Evolutionary conservation across 2,113 vertebrate species (phyloP).

Genomic region (Trematocara marginatum): DNA sequence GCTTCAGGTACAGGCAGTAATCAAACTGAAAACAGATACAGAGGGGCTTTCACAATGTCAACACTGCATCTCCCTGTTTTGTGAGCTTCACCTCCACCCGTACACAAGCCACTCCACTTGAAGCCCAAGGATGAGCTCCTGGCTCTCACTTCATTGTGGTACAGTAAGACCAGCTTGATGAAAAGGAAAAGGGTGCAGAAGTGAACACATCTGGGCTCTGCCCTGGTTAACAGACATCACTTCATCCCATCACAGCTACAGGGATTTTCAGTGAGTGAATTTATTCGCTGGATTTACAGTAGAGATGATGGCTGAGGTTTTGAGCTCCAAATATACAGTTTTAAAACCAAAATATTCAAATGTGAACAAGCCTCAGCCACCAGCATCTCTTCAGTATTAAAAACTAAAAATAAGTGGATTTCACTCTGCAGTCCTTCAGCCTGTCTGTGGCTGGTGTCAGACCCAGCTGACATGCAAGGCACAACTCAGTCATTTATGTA

Average conservation of each 20-base stretch:
- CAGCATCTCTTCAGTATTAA: not conserved
- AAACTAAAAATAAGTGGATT: not conserved
- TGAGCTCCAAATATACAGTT: constrained; percentile 68
- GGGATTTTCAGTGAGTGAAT: not conserved
- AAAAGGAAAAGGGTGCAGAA: not conserved
- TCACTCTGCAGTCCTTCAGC: not conserved
- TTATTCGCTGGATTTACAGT: not conserved
- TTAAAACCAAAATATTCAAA: constrained; percentile 70
- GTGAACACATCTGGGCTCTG: constrained; percentile 73
- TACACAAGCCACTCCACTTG: constrained; percentile 3
- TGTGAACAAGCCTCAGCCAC: constrained; percentile 40
- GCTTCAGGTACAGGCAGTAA: constrained; percentile 75
- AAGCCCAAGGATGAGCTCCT: constrained; percentile 7
- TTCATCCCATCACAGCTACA: not conserved
- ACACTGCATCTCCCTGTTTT: constrained; percentile 33
- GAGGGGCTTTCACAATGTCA: constrained; percentile 61
- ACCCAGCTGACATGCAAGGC: not conserved
- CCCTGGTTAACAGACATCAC: constrained; percentile 42
- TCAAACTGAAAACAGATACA: constrained; percentile 42
- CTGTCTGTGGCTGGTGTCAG: constrained; percentile 1
- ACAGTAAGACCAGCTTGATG: not conserved
- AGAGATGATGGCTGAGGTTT: constrained; percentile 26
- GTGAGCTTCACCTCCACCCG: not conserved
- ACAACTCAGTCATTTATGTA: not conserved
- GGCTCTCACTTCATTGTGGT: not conserved